Conservation (phyloP, 2,797 vertebrate species). For the Rhabdophis nuchalis region DNA sequence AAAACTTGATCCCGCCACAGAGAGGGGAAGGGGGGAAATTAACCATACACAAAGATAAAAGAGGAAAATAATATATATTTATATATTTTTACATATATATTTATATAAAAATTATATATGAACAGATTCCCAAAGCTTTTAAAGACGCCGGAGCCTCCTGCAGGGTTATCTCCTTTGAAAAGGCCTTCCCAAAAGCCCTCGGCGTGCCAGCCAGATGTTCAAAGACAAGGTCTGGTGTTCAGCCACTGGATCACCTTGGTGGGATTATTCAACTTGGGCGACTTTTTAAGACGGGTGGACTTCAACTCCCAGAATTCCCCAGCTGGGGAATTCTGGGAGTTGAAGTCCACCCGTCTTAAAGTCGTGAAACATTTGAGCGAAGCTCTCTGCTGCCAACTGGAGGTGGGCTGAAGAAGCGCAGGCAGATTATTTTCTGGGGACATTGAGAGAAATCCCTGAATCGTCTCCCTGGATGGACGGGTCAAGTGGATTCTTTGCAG, state of each 20-base stretch:
- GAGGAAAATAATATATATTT: conserved; percentile 13
- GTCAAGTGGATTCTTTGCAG: not conserved
- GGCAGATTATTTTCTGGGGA: not conserved
- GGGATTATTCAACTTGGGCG: not conserved
- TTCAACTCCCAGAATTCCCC: not conserved
- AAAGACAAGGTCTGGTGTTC: not conserved
- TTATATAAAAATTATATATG: conserved; percentile 21
- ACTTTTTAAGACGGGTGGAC: not conserved
- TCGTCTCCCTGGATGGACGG: not conserved
- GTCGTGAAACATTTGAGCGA: not conserved
- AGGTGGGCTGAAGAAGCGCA: not conserved
- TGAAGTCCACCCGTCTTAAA: not conserved
- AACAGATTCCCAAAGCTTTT: conserved; percentile 6
- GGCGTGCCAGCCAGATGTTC: conserved; percentile 2
- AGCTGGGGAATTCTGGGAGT: not conserved
- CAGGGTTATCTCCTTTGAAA: not conserved
- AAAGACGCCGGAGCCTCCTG: not conserved
- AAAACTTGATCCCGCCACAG: conserved; percentile 16
- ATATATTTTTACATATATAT: conserved; percentile 15
- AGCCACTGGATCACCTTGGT: too few relatives aligned
- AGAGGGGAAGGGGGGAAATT: not conserved
- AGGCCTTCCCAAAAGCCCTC: not conserved
- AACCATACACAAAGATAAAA: conserved; percentile 14
- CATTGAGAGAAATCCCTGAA: not conserved
- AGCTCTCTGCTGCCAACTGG: not conserved